Evolutionary conservation across 2,888 invertebrate species (phyloP).

Genomic region (Apamea epomidion): DNA sequence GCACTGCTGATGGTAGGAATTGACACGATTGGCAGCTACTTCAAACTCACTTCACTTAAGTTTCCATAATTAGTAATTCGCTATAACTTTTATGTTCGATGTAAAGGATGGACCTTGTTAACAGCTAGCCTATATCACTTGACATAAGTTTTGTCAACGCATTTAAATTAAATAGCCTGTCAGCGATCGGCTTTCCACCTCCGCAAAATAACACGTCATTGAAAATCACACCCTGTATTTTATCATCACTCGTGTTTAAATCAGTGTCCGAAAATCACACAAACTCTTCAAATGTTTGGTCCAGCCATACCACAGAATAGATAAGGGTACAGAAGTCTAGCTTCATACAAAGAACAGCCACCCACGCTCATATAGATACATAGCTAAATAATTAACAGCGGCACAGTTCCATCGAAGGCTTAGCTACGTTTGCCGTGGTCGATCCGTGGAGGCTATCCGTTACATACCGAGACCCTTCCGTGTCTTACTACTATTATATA

Average conservation of each 20-base stretch:
- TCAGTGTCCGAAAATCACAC: slow-evolving; percentile 34
- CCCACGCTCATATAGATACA: background rate
- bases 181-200: no score
- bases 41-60: no score
- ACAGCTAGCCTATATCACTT: no score
- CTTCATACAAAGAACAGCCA: background rate
- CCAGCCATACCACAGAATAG: background rate
- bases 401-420: background rate
- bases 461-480: no score
- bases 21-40: no score
- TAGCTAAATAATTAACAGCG: background rate
- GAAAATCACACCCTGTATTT: slow-evolving; percentile 2
- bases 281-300: slow-evolving; percentile 39
- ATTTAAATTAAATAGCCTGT: no score
- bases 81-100: no score
- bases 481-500: no score
- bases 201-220: background rate
- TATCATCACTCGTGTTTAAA: slow-evolving; percentile 33
- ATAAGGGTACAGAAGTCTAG: background rate
- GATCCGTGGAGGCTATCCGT: background rate
- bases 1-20: no score
- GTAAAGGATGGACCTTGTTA: no score
- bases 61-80: no score
- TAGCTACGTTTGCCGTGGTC: background rate
- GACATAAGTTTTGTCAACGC: no score